Evolutionary conservation across 2,113 vertebrate species (phyloP), one percentile per base, ranked within the genome.

Genomic region (Crotalus tigris): DNA sequence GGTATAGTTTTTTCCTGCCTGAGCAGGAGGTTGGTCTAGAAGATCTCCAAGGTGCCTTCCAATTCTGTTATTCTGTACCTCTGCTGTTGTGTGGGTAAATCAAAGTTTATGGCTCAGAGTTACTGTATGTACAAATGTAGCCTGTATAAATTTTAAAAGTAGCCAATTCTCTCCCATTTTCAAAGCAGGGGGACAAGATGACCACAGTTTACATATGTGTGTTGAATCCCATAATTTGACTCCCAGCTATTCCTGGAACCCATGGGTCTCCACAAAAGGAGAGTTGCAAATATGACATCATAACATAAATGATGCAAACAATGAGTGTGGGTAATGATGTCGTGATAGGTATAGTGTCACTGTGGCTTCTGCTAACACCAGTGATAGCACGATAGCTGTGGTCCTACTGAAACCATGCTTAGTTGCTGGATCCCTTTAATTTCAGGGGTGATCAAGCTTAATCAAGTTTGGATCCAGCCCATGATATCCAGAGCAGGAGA

Each of bases 311-410:
- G 11, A 4, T 29, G 61, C 29, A 69, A 64, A n/a, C 26, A 69
- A n/a, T n/a, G 10, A 69, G 61, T 69, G n/a, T n/a, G 61, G 61
- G 12, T 61, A 26, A 61, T 29, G 29, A 33, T 75, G 29, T 5
- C 29, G 33, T 17, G n/a, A 17, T 2, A 33, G 2, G 5, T 6
- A 5, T 75, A 33, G 2, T 1, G 64, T 75, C 64, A 33, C n/a
- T 69, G 29, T 33, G n/a, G n/a, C 64, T 75, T n/a, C 4, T n/a
- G 5, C 64, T 6, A 75, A 17, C 2, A 6, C 29, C n/a, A 33
- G 5, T 75, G n/a, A 2, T 33, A 0, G 5, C 5, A 17, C 6
- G n/a, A 11, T 19, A 5, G 1, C 33, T 75, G 0, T 33, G 29
- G 5, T 17, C 4, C 64, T 75, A 12, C 64, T 75, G 64, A 33